phyloP scores from a whole-genome alignment of 2,888 invertebrate species.

The Timema cristinae region DNA sequence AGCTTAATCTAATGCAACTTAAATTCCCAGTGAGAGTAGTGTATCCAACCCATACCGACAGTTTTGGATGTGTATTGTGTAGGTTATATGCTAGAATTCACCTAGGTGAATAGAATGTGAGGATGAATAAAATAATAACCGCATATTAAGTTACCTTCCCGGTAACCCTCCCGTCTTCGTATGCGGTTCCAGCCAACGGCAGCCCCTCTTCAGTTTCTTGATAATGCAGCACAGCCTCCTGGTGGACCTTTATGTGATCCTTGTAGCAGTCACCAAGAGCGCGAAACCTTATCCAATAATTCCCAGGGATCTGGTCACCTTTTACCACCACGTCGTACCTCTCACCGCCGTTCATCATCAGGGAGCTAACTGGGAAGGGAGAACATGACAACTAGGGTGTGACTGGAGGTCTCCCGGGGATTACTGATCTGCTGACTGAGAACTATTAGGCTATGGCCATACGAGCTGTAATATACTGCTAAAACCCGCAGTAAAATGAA shows the following conservation, averaged over 20 bases:
- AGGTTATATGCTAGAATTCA: too few species aligned
- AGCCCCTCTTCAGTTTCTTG: slow-evolving; percentile 23
- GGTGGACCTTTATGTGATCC: slow-evolving; percentile 32
- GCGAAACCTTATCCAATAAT: slow-evolving; percentile 48
- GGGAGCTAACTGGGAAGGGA: slow-evolving; percentile 38
- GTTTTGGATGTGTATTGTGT: too few species aligned
- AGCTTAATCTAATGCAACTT: too few species aligned
- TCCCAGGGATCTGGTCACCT: slow-evolving; percentile 41
- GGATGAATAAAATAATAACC: too few species aligned
- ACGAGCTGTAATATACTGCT: too few species aligned
- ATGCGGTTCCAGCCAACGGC: slow-evolving; percentile 31
- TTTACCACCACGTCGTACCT: slow-evolving; percentile 47
- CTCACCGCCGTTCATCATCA: slow-evolving; percentile 48
- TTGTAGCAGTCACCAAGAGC: slow-evolving; percentile 46
- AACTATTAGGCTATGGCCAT: too few species aligned
- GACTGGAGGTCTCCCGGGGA: slow-evolving; percentile 1
- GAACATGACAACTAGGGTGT: neutral
- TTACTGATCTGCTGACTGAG: neutral
- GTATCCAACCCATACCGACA: too few species aligned
- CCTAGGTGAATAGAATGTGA: too few species aligned
- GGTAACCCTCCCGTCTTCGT: slow-evolving; percentile 34
- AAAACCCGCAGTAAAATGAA: too few species aligned
- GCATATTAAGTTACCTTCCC: slow-evolving; percentile 36
- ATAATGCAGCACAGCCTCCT: slow-evolving; percentile 35
- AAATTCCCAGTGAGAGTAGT: too few species aligned